Conservation (phyloP, 2,797 vertebrate genomes). For the Peromyscus eremicus region DNA sequence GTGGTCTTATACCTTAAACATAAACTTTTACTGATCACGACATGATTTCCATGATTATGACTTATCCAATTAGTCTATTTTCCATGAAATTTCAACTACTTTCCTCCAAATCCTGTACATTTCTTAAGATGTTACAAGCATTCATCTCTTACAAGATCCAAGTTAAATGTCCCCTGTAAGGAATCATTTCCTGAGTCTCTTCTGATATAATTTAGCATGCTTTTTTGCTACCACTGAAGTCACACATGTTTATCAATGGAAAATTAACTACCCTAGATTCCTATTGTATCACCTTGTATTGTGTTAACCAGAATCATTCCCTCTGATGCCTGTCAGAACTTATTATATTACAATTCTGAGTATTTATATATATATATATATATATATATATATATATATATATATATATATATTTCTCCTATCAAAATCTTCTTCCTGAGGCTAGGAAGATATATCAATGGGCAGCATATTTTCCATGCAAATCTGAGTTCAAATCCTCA, state of each 20-base stretch:
- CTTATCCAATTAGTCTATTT: background rate
- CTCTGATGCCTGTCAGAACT: background rate
- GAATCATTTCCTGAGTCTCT: background rate
- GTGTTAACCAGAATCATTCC: background rate
- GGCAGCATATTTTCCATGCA: background rate
- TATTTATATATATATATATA: too few relatives aligned
- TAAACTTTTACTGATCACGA: background rate
- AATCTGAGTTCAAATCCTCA: background rate
- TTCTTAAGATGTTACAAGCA: background rate
- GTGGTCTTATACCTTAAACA: background rate
- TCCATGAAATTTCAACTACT: conserved; percentile 10
- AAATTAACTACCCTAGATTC: background rate
- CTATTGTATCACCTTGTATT: background rate
- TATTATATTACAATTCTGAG: background rate
- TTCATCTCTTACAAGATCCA: background rate
- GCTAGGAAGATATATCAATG: background rate
- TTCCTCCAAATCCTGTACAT: background rate
- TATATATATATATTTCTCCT: background rate
- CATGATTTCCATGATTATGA: background rate
- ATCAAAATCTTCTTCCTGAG: background rate
- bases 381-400: too few relatives aligned
- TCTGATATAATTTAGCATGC: background rate
- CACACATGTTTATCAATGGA: background rate
- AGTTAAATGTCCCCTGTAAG: background rate
- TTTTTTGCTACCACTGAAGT: background rate